A percentile compares a stretch with the other conserved stretches of the same genome.
These are phyloP conservation scores for Rhingia rostrata DNA, from an alignment of 2,888 invertebrate genomes.

Conservation along the genomic window DNA sequence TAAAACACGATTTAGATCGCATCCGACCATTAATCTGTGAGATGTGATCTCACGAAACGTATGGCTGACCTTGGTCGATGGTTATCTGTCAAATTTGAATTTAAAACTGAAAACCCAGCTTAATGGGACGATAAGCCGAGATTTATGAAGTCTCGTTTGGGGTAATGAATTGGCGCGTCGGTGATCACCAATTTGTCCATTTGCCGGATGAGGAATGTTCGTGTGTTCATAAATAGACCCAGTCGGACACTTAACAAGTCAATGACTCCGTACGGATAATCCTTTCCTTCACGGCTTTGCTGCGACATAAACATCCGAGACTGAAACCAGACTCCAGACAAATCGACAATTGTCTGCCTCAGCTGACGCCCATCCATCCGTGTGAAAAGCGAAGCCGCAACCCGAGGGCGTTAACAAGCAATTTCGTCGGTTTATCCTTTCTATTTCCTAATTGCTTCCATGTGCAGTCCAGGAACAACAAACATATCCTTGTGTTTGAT, in stretches of 20 bases:
- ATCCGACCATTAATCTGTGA: constrained; percentile 10
- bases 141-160: background rate
- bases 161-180: background rate
- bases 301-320: background rate
- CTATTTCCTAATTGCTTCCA: constrained; percentile 60
- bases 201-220: background rate
- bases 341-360: constrained; percentile 21
- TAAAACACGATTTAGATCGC: background rate
- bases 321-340: constrained; percentile 40
- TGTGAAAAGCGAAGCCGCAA: constrained; percentile 26
- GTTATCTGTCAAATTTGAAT: constrained; percentile 21
- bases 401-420: constrained; percentile 52
- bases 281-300: background rate
- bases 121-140: constrained; percentile 7
- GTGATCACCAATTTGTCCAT: background rate
- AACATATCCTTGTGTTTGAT: constrained; percentile 23
- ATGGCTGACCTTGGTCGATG: constrained; percentile 14
- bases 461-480: constrained; percentile 14
- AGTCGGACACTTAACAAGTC: background rate
- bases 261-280: background rate
- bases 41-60: constrained; percentile 3
- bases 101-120: constrained; percentile 2
- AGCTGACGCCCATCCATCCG: constrained; percentile 41
- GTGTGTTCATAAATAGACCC: background rate
- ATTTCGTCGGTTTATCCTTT: constrained; percentile 62